Evolutionary conservation across 2,888 invertebrate genomes (phyloP).

Genomic region (Agonum fuliginosum): DNA sequence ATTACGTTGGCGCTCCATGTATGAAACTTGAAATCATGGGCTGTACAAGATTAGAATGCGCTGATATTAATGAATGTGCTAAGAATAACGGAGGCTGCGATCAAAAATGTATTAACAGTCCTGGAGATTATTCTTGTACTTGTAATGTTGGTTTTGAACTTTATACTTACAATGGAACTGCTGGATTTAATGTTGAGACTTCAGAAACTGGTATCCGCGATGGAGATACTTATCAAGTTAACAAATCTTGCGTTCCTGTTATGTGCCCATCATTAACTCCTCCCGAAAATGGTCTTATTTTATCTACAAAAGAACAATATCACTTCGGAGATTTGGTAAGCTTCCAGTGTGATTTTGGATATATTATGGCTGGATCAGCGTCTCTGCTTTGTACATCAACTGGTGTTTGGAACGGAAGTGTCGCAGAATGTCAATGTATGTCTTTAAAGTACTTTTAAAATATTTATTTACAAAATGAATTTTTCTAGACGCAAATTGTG

Average conservation of each 20-base stretch:
- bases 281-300: conserved; percentile 89
- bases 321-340: conserved; percentile 92
- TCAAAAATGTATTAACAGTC: conserved; percentile 93
- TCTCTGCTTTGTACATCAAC: conserved; percentile 90
- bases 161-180: conserved; percentile 91
- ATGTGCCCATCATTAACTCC: conserved; percentile 87
- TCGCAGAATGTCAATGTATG: conserved; percentile 95
- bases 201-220: conserved; percentile 92
- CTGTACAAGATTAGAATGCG: conserved; percentile 91
- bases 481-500: conserved; percentile 89
- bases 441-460: conserved; percentile 42
- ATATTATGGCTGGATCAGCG: conserved; percentile 91
- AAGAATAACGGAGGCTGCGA: conserved; percentile 93
- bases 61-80: conserved; percentile 91
- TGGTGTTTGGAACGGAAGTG: conserved; percentile 95
- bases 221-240: conserved; percentile 91
- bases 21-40: conserved; percentile 94
- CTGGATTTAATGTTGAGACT: conserved; percentile 86
- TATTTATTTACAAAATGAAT: conserved; percentile 53
- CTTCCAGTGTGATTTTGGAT: conserved; percentile 97
- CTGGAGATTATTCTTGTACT: conserved; percentile 90
- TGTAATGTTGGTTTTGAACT: conserved; percentile 95
- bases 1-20: conserved; percentile 92
- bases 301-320: conserved; percentile 87
- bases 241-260: conserved; percentile 95